A percentile compares a stretch with the other conserved stretches of the same genome.
These are phyloP conservation scores for Sphaeridia pumilis DNA, from an alignment of 2,888 invertebrate species.

Conservation along the genomic window DNA sequence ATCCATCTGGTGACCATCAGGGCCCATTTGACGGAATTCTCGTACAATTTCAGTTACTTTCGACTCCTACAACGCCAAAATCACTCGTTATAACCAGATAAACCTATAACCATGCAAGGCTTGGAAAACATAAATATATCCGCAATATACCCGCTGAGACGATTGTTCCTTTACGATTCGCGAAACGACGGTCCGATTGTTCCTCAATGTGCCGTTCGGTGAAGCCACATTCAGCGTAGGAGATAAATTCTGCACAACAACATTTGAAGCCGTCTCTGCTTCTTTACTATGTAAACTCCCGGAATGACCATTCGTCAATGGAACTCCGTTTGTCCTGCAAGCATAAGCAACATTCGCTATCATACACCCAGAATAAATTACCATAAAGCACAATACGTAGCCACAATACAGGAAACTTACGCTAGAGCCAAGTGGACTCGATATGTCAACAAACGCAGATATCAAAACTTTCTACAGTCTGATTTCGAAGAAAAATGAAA, in stretches of 20 bases:
- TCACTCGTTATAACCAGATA: background rate
- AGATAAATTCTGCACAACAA: constrained; percentile 6
- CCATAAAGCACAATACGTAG: no score
- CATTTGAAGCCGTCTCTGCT: background rate
- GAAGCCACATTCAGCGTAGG: constrained; percentile 7
- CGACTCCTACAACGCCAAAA: constrained; percentile 47
- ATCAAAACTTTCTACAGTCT: no score
- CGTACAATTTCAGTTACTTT: constrained; percentile 44
- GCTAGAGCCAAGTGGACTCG: no score
- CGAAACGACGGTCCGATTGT: constrained; percentile 45
- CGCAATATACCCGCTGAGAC: constrained; percentile 39
- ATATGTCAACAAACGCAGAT: no score
- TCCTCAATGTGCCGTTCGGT: constrained; percentile 43
- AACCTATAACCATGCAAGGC: background rate
- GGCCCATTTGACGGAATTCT: constrained; percentile 45
- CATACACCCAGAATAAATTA: no score
- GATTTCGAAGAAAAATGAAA: no score
- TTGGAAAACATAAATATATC: background rate
- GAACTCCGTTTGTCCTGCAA: background rate
- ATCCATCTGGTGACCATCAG: constrained; percentile 43
- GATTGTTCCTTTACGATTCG: constrained; percentile 54
- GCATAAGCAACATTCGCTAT: no score
- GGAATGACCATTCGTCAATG: background rate
- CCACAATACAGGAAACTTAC: no score
- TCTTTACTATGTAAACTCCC: background rate